Base-by-base conservation (phyloP, 1,140 invertebrate genomes). In the Colletes gigas region DNA sequence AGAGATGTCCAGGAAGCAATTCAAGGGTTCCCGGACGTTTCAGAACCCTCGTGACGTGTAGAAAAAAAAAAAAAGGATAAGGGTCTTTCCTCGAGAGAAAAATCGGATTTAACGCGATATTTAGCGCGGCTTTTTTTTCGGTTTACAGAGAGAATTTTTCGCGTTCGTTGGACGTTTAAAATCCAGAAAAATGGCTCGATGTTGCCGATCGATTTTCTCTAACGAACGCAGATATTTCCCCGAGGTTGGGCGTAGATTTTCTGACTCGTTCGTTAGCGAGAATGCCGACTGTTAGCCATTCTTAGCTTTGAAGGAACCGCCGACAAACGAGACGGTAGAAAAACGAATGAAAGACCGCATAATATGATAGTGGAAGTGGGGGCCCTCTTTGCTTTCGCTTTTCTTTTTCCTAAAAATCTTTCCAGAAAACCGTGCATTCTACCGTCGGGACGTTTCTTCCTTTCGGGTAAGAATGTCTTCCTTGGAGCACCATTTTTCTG, bases 261-360 rank as follows among this genome's bases (percentile, higher is more conserved):
- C 21, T 50, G 71, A 10, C 14, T 60, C 78, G 63, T 80, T 80
- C 71, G 63, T 80, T 80, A 80, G 63, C 78, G 15, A 44, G 69
- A 65, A 73, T 63, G 59, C 60, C 69, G 44, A 57, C 63, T 75
- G 63, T 67, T 60, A 14, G 63, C 78, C 41, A 74, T 67, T 74
- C 71, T 55, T n/a, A 7, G 63, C 63, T 80, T 80, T 67, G 71
- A 67, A 60, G 54, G 55, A 75, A 44, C 21, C 9, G 41, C 41
- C 57, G 50, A 47, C 63, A 54, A 75, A 75, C 71, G 71, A 55
- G 54, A 14, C 9, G 41, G 54, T 6, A 19, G 47, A 52, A 12
- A n/a, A 75, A 75, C 63, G 71, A 67, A 80, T 75, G 75, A 60
- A 80, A 60, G 71, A 17, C 19, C 62, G 60, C 55, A 75, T 59